A percentile compares a stretch with the other conserved stretches of the same genome.
phyloP scores from a whole-genome alignment of 1,140 invertebrate genomes.

The Fopius arisanus region DNA sequence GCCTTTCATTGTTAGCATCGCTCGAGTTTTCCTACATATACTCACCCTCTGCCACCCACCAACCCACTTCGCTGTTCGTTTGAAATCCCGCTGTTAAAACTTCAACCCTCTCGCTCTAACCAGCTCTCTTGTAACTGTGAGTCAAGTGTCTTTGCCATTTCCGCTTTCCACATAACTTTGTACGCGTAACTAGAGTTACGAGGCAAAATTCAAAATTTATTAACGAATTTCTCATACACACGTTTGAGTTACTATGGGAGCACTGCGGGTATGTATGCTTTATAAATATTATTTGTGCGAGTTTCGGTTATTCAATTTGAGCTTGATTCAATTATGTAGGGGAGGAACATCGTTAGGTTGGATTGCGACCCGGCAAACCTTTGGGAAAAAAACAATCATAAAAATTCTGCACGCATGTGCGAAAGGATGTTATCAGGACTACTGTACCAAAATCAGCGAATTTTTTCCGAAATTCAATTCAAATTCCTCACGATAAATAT shows the following conservation, averaged over 20 bases:
- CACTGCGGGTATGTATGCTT: background rate
- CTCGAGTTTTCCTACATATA: background rate
- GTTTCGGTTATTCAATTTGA: background rate
- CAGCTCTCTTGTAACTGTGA: conserved; percentile 1
- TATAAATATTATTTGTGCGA: background rate
- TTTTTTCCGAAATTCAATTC: no score
- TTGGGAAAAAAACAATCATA: no score
- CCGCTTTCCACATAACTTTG: background rate
- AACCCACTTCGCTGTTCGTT: background rate
- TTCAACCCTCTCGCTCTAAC: background rate
- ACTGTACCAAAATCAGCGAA: no score
- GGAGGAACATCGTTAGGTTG: background rate
- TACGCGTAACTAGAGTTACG: background rate
- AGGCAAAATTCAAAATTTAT: background rate
- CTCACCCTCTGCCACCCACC: background rate
- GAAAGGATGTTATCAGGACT: no score
- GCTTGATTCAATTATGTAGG: background rate
- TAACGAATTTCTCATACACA: background rate
- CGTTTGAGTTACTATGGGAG: background rate
- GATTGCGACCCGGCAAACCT: background rate
- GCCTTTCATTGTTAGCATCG: conserved; percentile 3
- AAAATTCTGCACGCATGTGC: no score
- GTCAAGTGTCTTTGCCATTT: conserved; percentile 13
- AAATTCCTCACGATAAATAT: no score
- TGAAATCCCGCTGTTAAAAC: background rate